Evolutionary conservation across 2,888 invertebrate species (phyloP), one percentile per base, ranked within the genome.

Genomic region (Chrysotoxum bicinctum): DNA sequence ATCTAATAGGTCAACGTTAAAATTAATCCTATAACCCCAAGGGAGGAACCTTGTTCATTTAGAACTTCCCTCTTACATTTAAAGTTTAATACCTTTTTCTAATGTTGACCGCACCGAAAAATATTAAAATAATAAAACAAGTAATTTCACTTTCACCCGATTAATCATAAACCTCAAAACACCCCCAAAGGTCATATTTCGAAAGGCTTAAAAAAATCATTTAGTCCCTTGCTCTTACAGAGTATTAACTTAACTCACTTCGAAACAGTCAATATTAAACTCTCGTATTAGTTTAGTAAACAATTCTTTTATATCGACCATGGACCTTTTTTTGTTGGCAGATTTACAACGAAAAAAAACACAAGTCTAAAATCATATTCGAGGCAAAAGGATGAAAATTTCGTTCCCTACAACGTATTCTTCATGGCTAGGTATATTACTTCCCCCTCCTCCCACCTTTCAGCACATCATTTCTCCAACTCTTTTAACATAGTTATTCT

Each of bases 101-200:
- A n/a, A n/a, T n/a, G 21, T 21, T 48, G 19, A 40, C 40, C n/a
- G 7, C n/a, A 40, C 7, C 40, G 14, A 40, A 40, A n/a, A 56
- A 56, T 56, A 56, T 56, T 56, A 56, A 56, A 32, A 56, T 56
- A 56, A 19, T 56, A 56, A 56, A 56, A 32, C 35, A 56, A 56
- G 56, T 56, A 56, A 56, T 32, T 35, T 56, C 56, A 56, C 56
- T 56, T 56, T 35, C 19, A 12, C 56, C 32, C 26, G 12, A 56
- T 56, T 56, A 56, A 56, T 56, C 56, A 35, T 56, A 32, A 56
- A 35, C 56, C 56, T 30, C 56, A 56, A 35, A 56, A 56, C 35
- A 56, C 32, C 35, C 56, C 56, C 56, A 56, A 56, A 56, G 56
- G 56, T 56, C 56, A 30, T 52, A 52, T 52, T 52, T 52, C n/a